phyloP scores from a whole-genome alignment of 2,113 vertebrate genomes.

The Ceratotherium simum region DNA sequence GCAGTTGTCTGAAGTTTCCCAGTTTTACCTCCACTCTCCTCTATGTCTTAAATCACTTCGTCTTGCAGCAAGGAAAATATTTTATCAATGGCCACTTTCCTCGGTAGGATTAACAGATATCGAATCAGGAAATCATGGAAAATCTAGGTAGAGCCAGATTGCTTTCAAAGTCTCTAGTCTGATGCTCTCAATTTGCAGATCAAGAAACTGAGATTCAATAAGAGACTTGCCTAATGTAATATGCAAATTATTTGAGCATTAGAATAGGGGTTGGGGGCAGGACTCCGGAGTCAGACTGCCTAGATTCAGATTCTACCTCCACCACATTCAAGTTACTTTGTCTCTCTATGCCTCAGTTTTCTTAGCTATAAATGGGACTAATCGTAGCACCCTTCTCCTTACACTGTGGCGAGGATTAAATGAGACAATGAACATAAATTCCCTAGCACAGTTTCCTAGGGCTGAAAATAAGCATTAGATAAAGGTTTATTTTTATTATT shows the following conservation, averaged over 20 bases:
- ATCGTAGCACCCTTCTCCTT: background rate
- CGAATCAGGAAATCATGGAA: background rate
- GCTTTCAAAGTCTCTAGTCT: slow-evolving; percentile 16
- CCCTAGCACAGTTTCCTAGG: background rate
- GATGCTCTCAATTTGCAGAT: background rate
- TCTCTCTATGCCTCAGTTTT: slow-evolving; percentile 10
- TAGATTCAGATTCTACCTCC: background rate
- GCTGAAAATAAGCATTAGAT: background rate
- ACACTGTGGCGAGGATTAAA: background rate
- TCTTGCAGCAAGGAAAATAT: slow-evolving; percentile 19
- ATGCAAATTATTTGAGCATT: background rate
- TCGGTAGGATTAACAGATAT: background rate
- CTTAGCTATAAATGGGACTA: background rate
- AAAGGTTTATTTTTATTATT: background rate
- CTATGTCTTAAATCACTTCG: background rate
- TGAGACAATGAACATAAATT: background rate
- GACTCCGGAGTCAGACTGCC: background rate
- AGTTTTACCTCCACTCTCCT: background rate
- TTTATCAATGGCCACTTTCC: background rate
- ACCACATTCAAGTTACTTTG: background rate
- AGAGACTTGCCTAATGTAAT: background rate
- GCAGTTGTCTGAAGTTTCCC: background rate
- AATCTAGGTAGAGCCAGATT: background rate
- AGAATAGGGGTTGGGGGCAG: background rate
- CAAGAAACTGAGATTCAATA: background rate